Base-by-base conservation (phyloP, 1,140 invertebrate species). In the Hycleus phaleratus region DNA sequence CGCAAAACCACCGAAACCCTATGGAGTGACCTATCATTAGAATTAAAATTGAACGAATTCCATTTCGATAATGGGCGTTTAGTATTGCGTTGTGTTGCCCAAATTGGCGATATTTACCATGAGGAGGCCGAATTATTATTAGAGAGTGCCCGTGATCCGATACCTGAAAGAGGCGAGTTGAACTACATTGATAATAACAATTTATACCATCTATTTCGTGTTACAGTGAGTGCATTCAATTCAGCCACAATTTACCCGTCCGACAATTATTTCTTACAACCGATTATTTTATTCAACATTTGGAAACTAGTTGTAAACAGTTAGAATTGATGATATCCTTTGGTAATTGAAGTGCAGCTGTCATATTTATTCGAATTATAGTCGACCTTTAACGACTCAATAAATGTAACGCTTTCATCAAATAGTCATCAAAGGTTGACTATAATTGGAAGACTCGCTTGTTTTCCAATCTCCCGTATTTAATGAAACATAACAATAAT, bases 151-250 rank as follows among this genome's bases (percentile, higher is more conserved):
- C 76, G 73, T 62, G 77, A 81, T 71, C 79, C 79, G 45, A 71
- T 81, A 57, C 79, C 79, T 10, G 78, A 79, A 52, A 71, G 78
- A 79, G 79, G 79, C 81, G 46, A 54, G 49, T 53, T 8, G 32
- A 32, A 7, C 32, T 32, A 2, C 4, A 32, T 1, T 5, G 32
- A 25, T n/a, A 4, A 48, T 48, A 26, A 3, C 18, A 11, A 45
- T 2, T 24, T 24, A 32, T 32, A 32, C 32, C 1, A 32, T 32
- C 32, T 32, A 32, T 32, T 32, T 32, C 32, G 32, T 26, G n/a
- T 53, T 53, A 11, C 51, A 53, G 51, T 53, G 42, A 53, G 51
- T 26, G 51, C 51, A 10, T n/a, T 42, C 51, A 32, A 45, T 32
- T 53, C 51, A n/a, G 51, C 49, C 12, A n/a, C 42, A 32, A 26